Base-by-base conservation (phyloP, 2,888 invertebrate species). In the Mantis religiosa region DNA sequence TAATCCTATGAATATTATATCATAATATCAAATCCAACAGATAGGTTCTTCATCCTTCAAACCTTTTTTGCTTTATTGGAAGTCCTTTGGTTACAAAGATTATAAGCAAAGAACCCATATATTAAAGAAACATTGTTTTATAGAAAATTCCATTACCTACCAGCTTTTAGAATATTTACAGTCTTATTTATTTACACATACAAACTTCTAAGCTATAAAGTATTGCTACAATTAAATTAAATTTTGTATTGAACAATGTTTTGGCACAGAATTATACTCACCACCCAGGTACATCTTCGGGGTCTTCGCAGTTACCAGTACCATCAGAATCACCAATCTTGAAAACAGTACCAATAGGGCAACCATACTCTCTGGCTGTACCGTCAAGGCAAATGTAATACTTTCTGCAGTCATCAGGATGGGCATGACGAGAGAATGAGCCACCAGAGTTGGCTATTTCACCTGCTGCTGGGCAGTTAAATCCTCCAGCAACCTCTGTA, bases 261-360 rank as follows among this genome's bases (percentile, higher is more conserved):
- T 9, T 41, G 41, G 41, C 12, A 41, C 9, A 41, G 41, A 41
- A 71, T 71, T 8, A 88, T 91, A 95, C 97, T 97, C 94, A 98
- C 98, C 98, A 98, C 95, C 98, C 98, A 93, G 97, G 97, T 95
- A 98, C 98, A 93, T 98, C 98, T 94, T 98, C 98, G 91, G 98
- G 98, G 93, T 98, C 98, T 94, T 98, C 97, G 94, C 98, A 98
- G 95, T 97, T 97, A 91, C 98, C 98, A 91, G 97, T 96, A 92
- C 98, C 98, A 91, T 98, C 98, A 92, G 96, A 94, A 92, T 97
- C 97, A 90, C 98, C 98, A 93, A 98, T 98, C 94, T 98, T 98
- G 96, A 98, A 98, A 88, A 98, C 98, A 89, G 98, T 98, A 89
- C 98, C 98, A 93, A 98, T 97, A 92, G 98, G 98, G 94, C 98